These are phyloP conservation scores for Caracal caracal DNA, from an alignment of 2,113 vertebrate species.

Conservation along the genomic window DNA sequence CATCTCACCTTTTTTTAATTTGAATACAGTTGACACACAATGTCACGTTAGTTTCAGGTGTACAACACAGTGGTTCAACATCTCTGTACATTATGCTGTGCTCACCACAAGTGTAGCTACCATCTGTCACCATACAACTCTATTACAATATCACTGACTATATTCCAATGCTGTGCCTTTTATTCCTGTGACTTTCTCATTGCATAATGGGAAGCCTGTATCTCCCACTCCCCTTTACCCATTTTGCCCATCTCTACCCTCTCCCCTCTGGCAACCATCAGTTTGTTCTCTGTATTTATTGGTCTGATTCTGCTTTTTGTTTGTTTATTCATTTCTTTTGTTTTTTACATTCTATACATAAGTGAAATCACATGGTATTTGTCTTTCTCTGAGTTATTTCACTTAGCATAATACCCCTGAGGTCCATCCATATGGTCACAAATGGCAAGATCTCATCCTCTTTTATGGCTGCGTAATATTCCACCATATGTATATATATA, in stretches of 20 bases:
- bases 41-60: not conserved
- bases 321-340: not conserved
- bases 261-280: not conserved
- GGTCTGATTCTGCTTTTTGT: not conserved
- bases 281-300: not conserved
- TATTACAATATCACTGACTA: not conserved
- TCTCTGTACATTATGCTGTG: not conserved
- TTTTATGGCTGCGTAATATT: not conserved
- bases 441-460: not conserved
- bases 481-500: not conserved
- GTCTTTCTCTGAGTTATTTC: not conserved
- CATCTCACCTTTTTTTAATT: not conserved
- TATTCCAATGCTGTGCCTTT: not conserved
- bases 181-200: not conserved
- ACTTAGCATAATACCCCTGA: not conserved
- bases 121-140: not conserved
- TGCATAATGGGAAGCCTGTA: not conserved
- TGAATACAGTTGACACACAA: not conserved
- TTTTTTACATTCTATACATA: not conserved
- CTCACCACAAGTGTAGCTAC: not conserved
- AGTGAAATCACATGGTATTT: not conserved
- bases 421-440: not conserved
- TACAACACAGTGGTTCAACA: not conserved
- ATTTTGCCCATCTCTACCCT: not conserved
- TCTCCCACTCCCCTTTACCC: not conserved